A percentile compares a stretch with the other conserved stretches of the same genome.
These are phyloP conservation scores for Leuciscus idus DNA, from an alignment of 2,113 vertebrate genomes.

Conservation along the genomic window DNA sequence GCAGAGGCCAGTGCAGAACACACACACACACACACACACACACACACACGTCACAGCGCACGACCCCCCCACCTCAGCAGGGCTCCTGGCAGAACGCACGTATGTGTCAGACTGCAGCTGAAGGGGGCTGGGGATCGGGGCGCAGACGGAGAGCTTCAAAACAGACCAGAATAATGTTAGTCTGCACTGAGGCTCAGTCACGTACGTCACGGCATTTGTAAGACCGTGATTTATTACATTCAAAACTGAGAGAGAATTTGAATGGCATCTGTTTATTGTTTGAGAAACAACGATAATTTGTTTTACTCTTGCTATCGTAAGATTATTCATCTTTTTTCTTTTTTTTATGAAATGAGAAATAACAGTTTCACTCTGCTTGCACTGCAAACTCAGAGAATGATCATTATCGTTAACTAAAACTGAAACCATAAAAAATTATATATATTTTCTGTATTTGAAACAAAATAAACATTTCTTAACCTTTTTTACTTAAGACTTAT, in stretches of 20 bases:
- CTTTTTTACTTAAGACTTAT: too few relatives aligned
- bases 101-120: constrained; percentile 54
- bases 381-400: not conserved
- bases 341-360: too few relatives aligned
- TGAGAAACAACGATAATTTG: not conserved
- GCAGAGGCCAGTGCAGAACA: constrained; percentile 39
- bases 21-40: constrained; percentile 41
- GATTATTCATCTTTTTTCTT: not conserved
- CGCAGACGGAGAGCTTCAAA: not conserved
- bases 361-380: not conserved
- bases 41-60: constrained; percentile 8
- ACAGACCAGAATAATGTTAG: not conserved
- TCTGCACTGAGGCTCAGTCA: not conserved
- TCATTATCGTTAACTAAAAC: not conserved
- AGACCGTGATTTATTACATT: not conserved
- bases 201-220: not conserved
- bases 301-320: not conserved
- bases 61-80: not conserved
- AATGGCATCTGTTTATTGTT: not conserved
- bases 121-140: not conserved
- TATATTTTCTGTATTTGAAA: too few relatives aligned
- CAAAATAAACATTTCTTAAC: too few relatives aligned
- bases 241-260: not conserved
- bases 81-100: constrained; percentile 19
- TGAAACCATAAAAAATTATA: too few relatives aligned